Evolutionary conservation across 1,140 invertebrate species (phyloP), one percentile per base, ranked within the genome.

Genomic region (Pseudomyrmex sp.): DNA sequence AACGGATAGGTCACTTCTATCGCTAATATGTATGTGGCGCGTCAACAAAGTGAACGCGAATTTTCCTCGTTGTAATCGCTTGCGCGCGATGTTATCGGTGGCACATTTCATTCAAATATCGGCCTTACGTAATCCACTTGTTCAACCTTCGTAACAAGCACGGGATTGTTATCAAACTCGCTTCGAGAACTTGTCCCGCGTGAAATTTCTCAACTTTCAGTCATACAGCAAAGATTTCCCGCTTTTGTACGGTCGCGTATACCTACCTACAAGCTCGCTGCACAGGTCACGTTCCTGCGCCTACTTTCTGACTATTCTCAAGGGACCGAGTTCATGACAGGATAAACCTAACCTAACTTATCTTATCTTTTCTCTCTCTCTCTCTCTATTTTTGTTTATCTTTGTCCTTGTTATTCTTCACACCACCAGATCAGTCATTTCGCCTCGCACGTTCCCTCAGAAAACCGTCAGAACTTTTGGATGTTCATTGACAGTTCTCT

Each of bases 101-200:
- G 23, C 46, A 26, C 59, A 63, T 62, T 44, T 48, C 54, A 70
- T 35, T 70, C 66, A 48, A 59, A 70, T 50, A 69, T 59, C 44
- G 15, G 26, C 76, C 76, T 80, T 80, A 72, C 44, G 44, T 70
- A 80, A 80, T 61, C 20, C 54, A 50, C 66, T 35, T 72, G 44
- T 69, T 18, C 8, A 46, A 69, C 35, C 50, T 79, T 58, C 75
- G 13, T 26, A 58, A 56, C 13, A 35, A 77, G 61, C 48, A n/a
- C 20, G 35, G 20, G 35, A 46, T 69, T 80, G 44, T 80, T 80
- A 59, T 72, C 76, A 26, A 50, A 56, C 13, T 62, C 3, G 15
- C 52, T 23, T 13, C 26, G 58, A 52, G 12, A 79, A 56, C 26
- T 69, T 20, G n/a, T 46, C 15, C n/a, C 1, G 35, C 52, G 52